Evolutionary conservation across 2,113 vertebrate genomes (phyloP).

Genomic region (Actinemys pallida): DNA sequence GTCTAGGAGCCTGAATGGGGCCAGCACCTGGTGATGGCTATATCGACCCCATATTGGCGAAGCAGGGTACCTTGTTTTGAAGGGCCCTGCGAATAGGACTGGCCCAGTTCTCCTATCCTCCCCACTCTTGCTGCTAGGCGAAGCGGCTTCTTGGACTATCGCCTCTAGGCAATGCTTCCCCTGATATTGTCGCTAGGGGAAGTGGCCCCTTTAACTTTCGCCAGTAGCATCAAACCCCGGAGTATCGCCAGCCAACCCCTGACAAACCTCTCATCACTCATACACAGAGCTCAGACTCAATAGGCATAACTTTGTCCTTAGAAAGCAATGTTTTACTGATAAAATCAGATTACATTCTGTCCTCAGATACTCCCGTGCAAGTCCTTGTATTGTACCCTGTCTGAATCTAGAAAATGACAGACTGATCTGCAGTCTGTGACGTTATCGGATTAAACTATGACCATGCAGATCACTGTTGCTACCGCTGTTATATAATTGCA

Average conservation of each 20-base stretch:
- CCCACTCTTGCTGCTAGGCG: neutral
- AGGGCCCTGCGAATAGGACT: neutral
- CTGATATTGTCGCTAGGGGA: neutral
- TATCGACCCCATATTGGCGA: too few relatives aligned
- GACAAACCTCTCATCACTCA: neutral
- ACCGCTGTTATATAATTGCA: too few relatives aligned
- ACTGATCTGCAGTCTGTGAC: neutral
- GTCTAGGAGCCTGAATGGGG: neutral
- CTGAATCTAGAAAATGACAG: neutral
- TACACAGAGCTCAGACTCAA: neutral
- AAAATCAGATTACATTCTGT: neutral
- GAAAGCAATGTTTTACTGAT: neutral
- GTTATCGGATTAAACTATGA: neutral
- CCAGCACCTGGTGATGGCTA: rapidly evolving
- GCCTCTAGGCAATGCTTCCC: neutral
- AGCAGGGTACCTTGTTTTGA: neutral
- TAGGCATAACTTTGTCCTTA: neutral
- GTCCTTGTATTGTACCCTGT: neutral
- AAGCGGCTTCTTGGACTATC: neutral
- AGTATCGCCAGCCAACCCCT: neutral
- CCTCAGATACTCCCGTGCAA: neutral
- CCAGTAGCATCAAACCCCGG: too few relatives aligned
- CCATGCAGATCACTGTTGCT: too few relatives aligned
- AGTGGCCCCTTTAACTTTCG: neutral
- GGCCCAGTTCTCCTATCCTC: neutral